Base-by-base conservation (phyloP, 2,113 vertebrate genomes). In the Rhea americana region DNA sequence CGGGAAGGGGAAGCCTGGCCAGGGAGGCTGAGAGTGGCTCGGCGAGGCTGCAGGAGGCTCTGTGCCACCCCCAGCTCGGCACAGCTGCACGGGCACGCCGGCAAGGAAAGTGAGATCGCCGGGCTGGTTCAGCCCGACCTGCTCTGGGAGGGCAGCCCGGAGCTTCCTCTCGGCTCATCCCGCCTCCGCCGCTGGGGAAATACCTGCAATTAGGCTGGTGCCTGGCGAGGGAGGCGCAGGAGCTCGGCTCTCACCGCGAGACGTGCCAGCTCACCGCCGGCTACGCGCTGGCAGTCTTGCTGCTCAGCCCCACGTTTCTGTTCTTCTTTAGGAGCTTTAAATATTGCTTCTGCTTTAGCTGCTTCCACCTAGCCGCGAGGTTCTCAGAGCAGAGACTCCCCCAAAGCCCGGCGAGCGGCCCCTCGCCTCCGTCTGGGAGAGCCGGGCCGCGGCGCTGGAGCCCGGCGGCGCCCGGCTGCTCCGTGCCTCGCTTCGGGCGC, bases 81-180 rank as follows among this genome's bases (percentile, higher is more conserved):
- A 8, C 43, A 26, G 18, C 41, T 4, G 0, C 13, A 19, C 2
- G 10, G 47, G 51, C 47, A 3, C 45, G 1, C 35, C 35, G 35
- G 35, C 35, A 35, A 35, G 35, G 35, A 35, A 35, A 35, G 35
- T 35, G 35, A 16, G 51, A 45, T 45, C 13, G 43, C 43, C 35
- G 5, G 87, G 80, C 22, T 81, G 55, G 83, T 79, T 82, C 1
- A 0, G 91, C 81, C 62, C 78, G 82, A 95, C 93, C 94, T 93
- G 93, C 92, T 94, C 1, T 1, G n/a, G 82, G 15, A 48, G 74
- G 11, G 1, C 50, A 47, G 71, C 85, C 73, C 77, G 13, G 65
- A 30, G 32, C 18, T 1, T 43, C 59, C 53, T 91, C 55, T 30
- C 9, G 28, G 28, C 55, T 56, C 55, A 30, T 30, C 70, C 58